Percentiles rank a stretch among this genome's conserved stretches.
phyloP scores from a whole-genome alignment of 2,113 vertebrate species.

The Stegostoma tigrinum region DNA sequence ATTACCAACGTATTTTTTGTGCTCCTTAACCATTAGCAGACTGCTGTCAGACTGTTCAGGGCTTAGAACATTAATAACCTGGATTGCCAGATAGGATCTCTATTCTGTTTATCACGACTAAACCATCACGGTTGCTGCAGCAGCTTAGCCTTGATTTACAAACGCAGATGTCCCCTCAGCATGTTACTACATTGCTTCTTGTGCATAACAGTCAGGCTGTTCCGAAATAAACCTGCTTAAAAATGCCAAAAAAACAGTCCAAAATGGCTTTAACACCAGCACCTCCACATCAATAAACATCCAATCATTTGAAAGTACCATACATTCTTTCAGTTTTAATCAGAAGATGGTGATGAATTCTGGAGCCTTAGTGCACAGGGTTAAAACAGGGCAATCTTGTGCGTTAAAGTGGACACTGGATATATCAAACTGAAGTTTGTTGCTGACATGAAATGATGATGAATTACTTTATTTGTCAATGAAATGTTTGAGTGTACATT shows the following conservation, averaged over 20 bases:
- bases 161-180: background rate
- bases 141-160: background rate
- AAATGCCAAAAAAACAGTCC: background rate
- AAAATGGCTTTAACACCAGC: background rate
- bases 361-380: background rate
- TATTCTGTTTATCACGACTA: background rate
- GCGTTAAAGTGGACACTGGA: background rate
- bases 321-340: background rate
- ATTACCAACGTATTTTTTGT: background rate
- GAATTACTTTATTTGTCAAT: background rate
- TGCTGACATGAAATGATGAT: background rate
- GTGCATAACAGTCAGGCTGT: background rate
- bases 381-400: background rate
- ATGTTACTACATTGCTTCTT: background rate
- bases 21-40: conserved; percentile 12
- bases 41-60: background rate
- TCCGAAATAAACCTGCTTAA: background rate
- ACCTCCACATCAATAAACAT: background rate
- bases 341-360: background rate
- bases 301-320: background rate
- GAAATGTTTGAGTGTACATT: background rate
- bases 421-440: background rate
- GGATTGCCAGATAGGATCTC: background rate
- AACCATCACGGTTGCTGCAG: background rate
- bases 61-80: background rate